phyloP scores from a whole-genome alignment of 2,797 vertebrate genomes.

The Acropternis orthonyx region DNA sequence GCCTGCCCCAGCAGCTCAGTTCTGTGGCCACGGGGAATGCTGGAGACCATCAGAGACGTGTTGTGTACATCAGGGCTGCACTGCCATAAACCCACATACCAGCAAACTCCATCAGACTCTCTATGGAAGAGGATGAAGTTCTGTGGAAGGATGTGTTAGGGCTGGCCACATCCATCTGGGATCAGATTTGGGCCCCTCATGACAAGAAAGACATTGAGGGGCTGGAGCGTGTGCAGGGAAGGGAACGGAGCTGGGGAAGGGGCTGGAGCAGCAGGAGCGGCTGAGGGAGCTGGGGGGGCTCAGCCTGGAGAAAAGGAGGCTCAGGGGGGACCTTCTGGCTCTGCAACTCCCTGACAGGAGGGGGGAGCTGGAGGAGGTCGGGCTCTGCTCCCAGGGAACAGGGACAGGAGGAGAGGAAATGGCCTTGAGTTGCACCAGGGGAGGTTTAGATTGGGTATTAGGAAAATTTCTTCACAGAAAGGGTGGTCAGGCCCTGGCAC shows the following conservation, averaged over 20 bases:
- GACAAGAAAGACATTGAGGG: no score
- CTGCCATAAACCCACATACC: neutral
- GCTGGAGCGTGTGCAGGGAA: accelerated
- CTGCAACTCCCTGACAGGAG: neutral
- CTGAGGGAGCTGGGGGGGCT: neutral
- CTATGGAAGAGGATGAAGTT: neutral
- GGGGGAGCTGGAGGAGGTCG: accelerated
- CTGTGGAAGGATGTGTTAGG: neutral
- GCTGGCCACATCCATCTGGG: neutral
- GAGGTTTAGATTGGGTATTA: neutral
- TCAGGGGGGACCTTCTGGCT: neutral
- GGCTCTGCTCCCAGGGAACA: neutral
- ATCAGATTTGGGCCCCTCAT: neutral
- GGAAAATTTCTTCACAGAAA: neutral
- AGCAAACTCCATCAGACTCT: neutral
- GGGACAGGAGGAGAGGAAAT: accelerated
- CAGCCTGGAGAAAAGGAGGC: neutral
- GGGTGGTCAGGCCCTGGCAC: neutral
- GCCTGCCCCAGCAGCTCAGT: neutral
- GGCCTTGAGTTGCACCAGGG: accelerated
- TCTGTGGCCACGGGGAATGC: neutral
- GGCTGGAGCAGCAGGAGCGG: accelerated
- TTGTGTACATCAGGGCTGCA: neutral
- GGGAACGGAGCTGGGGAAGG: accelerated
- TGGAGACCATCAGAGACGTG: neutral